Evolutionary conservation across 2,113 vertebrate species (phyloP).

Genomic region (Calyptomena viridis): DNA sequence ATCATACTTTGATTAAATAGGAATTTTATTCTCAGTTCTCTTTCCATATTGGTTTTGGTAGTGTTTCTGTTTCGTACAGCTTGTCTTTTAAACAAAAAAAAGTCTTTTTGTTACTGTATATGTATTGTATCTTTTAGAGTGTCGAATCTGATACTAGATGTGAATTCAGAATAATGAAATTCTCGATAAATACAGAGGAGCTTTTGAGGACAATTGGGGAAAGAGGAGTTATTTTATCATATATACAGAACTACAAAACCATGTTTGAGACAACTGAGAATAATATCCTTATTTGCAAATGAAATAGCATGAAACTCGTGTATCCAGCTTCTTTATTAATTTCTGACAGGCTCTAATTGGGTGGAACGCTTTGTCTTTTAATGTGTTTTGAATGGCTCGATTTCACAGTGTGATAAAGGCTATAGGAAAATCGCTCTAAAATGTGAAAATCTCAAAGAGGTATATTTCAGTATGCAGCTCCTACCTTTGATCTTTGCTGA

Average conservation of each 20-base stretch:
- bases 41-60: background rate
- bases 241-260: background rate
- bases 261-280: background rate
- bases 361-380: background rate
- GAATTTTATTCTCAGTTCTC: background rate
- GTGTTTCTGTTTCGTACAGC: background rate
- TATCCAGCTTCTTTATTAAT: background rate
- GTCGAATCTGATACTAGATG: background rate
- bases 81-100: conserved; percentile 18
- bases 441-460: background rate
- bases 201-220: background rate
- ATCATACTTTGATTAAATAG: background rate
- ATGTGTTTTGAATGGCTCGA: conserved; percentile 18
- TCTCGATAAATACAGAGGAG: background rate
- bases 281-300: conserved; percentile 32
- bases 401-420: background rate
- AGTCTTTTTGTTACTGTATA: background rate
- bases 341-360: background rate
- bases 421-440: background rate
- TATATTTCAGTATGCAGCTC: background rate
- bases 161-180: conserved; percentile 21
- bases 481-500: background rate
- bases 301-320: background rate
- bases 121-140: background rate
- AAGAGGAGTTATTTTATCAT: background rate